Percentiles rank a stretch among this genome's conserved stretches.
These are phyloP conservation scores for Tridacna gigas DNA, from an alignment of 2,888 invertebrate species.

Conservation along the genomic window DNA sequence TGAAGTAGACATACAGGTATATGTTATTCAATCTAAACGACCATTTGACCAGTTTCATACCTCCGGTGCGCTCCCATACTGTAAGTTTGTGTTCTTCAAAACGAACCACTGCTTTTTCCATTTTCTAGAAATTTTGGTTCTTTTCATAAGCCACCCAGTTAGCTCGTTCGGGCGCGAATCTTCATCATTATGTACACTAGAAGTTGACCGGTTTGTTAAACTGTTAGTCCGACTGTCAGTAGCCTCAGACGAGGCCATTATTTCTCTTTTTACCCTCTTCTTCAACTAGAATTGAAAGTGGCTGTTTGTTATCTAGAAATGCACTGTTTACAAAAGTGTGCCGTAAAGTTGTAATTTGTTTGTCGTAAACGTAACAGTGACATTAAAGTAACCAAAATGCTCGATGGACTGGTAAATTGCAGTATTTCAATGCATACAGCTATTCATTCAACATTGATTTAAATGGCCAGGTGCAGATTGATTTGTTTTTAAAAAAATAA, in stretches of 20 bases:
- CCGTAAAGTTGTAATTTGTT: conserved; percentile 51
- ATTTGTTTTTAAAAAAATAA: no score
- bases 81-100: conserved; percentile 80
- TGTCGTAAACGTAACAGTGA: conserved; percentile 51
- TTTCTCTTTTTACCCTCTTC: conserved; percentile 17
- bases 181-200: conserved; percentile 69
- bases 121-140: conserved; percentile 81
- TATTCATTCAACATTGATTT: no score
- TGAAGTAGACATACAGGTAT: no score
- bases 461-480: no score
- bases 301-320: conserved; percentile 22
- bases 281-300: not conserved
- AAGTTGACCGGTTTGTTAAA: conserved; percentile 65
- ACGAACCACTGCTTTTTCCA: conserved; percentile 84
- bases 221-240: conserved; percentile 75
- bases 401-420: no score
- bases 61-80: conserved; percentile 81
- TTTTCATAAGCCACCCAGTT: conserved; percentile 83
- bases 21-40: no score
- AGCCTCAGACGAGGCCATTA: conserved; percentile 79
- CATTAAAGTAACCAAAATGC: not conserved
- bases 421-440: no score
- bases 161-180: conserved; percentile 69
- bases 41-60: conserved; percentile 55
- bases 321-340: conserved; percentile 3